Percentiles rank a stretch among this genome's conserved stretches.
Evolutionary conservation across 2,888 invertebrate species (phyloP).

Genomic region (Drosophila leonis): DNA sequence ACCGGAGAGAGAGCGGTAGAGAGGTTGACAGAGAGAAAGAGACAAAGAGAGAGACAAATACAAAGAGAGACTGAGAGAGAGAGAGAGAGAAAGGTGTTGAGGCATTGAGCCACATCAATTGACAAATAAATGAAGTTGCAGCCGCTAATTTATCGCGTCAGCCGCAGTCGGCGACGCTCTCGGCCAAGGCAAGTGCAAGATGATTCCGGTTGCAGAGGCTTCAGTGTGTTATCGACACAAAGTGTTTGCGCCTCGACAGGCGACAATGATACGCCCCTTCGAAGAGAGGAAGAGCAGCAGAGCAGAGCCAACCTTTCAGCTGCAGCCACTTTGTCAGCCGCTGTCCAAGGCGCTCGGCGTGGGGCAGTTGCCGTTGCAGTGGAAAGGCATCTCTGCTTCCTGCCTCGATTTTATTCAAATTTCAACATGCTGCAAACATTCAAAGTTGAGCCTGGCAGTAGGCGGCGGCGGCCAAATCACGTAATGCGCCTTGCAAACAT

Average conservation of each 20-base stretch:
- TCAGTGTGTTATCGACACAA: conserved; percentile 35
- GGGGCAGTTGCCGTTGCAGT: conserved; percentile 9
- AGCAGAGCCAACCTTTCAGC: background rate
- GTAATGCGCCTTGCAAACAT: conserved; percentile 80
- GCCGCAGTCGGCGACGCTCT: conserved; percentile 14
- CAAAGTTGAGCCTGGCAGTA: conserved; percentile 36
- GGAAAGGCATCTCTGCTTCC: conserved; percentile 2
- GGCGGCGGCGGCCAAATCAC: conserved; percentile 75
- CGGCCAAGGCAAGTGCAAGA: background rate
- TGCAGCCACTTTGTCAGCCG: conserved; percentile 26
- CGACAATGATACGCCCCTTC: conserved; percentile 30
- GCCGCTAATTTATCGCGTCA: conserved; percentile 53
- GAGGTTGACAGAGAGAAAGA: background rate
- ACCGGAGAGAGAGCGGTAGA: background rate
- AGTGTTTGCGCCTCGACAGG: conserved; percentile 51
- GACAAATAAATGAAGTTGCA: conserved; percentile 70
- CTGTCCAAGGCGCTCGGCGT: background rate
- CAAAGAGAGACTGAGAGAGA: background rate
- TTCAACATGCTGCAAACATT: conserved; percentile 73
- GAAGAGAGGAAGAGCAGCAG: background rate
- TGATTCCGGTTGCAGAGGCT: background rate
- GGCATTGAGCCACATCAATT: conserved; percentile 35
- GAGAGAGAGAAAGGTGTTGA: background rate
- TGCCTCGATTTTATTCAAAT: conserved; percentile 71
- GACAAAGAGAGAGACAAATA: background rate